Conservation (phyloP, 2,888 invertebrate genomes). For the Drosophila neonasuta region DNA sequence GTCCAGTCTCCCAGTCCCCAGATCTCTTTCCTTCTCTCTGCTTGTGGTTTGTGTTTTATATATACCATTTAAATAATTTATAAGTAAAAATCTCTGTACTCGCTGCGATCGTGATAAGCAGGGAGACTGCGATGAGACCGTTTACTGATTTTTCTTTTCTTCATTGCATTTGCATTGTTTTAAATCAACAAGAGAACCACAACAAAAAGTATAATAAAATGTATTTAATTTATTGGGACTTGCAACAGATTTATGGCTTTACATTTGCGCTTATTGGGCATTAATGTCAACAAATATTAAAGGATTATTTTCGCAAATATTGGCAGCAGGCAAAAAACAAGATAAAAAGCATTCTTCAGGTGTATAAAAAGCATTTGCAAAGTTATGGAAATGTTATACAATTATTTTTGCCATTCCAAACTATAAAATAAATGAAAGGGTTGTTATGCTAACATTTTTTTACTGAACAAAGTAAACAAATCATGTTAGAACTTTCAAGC, state of each 20-base stretch:
- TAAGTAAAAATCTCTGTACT: slow-evolving; percentile 64
- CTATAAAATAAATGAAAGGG: no score
- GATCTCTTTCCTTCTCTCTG: slow-evolving; percentile 5
- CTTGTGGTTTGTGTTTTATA: slow-evolving; percentile 52
- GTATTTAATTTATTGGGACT: slow-evolving; percentile 69
- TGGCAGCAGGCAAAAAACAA: slow-evolving; percentile 2
- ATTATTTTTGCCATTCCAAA: no score
- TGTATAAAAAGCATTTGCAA: not conserved
- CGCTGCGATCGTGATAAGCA: slow-evolving; percentile 70
- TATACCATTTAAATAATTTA: slow-evolving; percentile 74
- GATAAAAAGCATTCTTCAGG: not conserved
- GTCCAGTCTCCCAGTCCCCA: slow-evolving; percentile 48
- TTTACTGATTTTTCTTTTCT: slow-evolving; percentile 16
- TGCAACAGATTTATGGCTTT: slow-evolving; percentile 57
- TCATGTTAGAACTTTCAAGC: no score
- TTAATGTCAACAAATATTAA: slow-evolving; percentile 65
- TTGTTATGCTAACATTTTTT: no score
- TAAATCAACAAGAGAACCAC: not conserved
- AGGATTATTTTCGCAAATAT: slow-evolving; percentile 30
- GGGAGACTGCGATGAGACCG: slow-evolving; percentile 37
- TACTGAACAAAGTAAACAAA: no score
- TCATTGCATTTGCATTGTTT: slow-evolving; percentile 41
- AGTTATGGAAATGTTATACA: no score
- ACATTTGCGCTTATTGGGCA: slow-evolving; percentile 60
- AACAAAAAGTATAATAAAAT: slow-evolving; percentile 49